Conservation (phyloP, 2,113 vertebrate species). For the Eira barbara region DNA sequence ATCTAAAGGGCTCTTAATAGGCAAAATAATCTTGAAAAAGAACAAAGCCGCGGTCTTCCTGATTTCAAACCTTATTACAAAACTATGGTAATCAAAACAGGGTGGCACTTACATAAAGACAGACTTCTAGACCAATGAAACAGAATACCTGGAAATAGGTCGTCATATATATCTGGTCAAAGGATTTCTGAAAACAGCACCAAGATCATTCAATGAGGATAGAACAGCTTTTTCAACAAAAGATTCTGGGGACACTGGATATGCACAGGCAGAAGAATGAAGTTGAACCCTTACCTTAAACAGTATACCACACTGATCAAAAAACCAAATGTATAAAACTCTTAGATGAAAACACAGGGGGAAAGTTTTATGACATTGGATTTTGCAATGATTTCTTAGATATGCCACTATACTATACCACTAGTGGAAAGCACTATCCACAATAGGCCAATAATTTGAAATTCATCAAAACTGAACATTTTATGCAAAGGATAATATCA, state of each 20-base stretch:
- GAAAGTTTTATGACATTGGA: background rate
- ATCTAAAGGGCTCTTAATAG: background rate
- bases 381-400: background rate
- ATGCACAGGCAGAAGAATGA: background rate
- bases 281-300: background rate
- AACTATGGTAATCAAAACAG: background rate
- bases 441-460: background rate
- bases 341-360: background rate
- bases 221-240: background rate
- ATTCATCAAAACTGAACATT: background rate
- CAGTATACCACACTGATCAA: background rate
- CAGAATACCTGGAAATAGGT: background rate
- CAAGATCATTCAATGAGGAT: background rate
- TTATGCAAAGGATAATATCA: background rate
- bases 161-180: background rate
- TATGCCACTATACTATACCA: background rate
- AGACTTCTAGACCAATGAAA: background rate
- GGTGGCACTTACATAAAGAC: background rate
- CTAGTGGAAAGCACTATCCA: background rate
- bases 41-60: background rate
- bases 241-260: background rate
- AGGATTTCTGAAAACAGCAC: background rate
- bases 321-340: background rate
- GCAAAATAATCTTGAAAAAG: background rate
- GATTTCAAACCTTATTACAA: background rate